Conservation (phyloP, 2,888 invertebrate species). For the Lucinisca nassula region DNA sequence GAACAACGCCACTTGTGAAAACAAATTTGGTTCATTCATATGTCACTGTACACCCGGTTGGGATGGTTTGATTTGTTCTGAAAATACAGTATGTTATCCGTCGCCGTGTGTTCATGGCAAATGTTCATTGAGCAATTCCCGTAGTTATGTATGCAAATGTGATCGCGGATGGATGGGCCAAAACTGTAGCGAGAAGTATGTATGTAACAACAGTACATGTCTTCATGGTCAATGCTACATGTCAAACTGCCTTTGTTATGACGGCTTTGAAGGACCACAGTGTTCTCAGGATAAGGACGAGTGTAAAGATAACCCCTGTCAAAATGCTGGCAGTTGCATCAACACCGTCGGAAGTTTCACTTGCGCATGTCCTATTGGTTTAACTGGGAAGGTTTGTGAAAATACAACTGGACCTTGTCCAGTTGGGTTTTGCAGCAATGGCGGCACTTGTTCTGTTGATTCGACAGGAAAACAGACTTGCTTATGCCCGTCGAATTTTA, state of each 20-base stretch:
- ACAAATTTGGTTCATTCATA: slow-evolving; percentile 78
- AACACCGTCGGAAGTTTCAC: slow-evolving; percentile 60
- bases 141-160: slow-evolving; percentile 54
- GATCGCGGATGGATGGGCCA: slow-evolving; percentile 35
- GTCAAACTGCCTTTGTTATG: slow-evolving; percentile 60
- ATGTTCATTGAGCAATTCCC: background rate
- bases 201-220: slow-evolving; percentile 48
- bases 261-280: slow-evolving; percentile 52
- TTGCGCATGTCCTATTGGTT: slow-evolving; percentile 61
- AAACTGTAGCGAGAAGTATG: slow-evolving; percentile 46
- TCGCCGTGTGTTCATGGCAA: slow-evolving; percentile 61
- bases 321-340: slow-evolving; percentile 50
- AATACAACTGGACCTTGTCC: slow-evolving; percentile 16
- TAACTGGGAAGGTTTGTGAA: slow-evolving; percentile 38
- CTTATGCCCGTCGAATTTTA: slow-evolving; percentile 40
- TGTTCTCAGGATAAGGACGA: slow-evolving; percentile 69
- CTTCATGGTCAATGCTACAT: slow-evolving; percentile 41
- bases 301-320: slow-evolving; percentile 56
- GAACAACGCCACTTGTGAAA: slow-evolving; percentile 97
- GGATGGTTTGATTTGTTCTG: slow-evolving; percentile 90
- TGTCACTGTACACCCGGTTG: slow-evolving; percentile 76
- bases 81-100: slow-evolving; percentile 49
- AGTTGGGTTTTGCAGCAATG: slow-evolving; percentile 36
- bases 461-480: slow-evolving; percentile 6
- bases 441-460: slow-evolving; percentile 44